Base-by-base conservation (phyloP, 2,888 invertebrate genomes). In the Scelioninae gen. 1 region DNA sequence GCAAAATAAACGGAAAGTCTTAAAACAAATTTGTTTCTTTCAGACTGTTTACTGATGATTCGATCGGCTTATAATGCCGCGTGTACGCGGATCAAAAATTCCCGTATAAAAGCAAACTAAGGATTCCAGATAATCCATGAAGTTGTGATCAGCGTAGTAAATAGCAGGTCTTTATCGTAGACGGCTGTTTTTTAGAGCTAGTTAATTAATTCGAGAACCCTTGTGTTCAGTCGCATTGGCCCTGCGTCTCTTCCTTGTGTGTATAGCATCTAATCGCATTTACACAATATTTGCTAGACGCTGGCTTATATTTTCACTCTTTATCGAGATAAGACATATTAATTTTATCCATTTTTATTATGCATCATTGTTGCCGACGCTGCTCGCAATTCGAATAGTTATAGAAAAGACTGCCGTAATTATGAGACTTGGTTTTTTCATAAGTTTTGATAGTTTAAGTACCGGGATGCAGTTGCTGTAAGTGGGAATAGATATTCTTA, bases 101-200 rank as follows among this genome's bases (percentile, higher is more conserved):
- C 51, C 53, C 56, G 58, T 58, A 47, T 69, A 79, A 71, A 74
- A 43, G 56, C 34, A 63, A 71, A 56, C 63, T 13, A n/a, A 58
- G 68, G 34, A 69, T 79, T 32, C 49, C 51, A 74, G 79, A 79
- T 79, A 72, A 69, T 83, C 77, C 69, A 58, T 40, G 53, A 34
- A 77, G 62, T 16, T 60, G 80, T 75, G 55, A 69, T 68, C 69
- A 58, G 43, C 75, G 69, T 68, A 43, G 79, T 71, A 65, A 79
- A 83, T 76, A 75, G 71, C 71, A 45, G 62, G 79, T 79, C 79
- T 66, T 83, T 83, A 83, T 83, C 79, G 75, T 69, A 47, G 34
- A 34, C 43, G 79, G 60, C 38, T 55, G 76, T 76, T 75, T 83
- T 79, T 83, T 69, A 53, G 76, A 63, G 79, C 69, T 75, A 77